phyloP scores from a whole-genome alignment of 1,140 invertebrate genomes.

The Ips nitidus region DNA sequence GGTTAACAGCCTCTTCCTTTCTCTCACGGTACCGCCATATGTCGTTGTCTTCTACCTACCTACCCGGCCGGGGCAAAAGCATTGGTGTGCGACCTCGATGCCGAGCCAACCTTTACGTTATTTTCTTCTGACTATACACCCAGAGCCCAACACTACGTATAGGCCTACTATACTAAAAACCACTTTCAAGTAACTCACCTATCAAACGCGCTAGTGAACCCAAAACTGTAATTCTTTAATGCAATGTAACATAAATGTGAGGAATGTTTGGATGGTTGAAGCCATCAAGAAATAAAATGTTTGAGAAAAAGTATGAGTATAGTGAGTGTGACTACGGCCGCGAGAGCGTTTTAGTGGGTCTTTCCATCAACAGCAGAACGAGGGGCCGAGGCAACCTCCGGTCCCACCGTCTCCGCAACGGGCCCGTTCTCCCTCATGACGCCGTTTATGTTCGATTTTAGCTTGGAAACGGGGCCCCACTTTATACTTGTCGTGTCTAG shows the following conservation, averaged over 20 bases:
- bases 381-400: slow-evolving; percentile 17
- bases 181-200: neutral
- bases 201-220: neutral
- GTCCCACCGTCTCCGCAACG: slow-evolving; percentile 4
- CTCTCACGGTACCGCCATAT: slow-evolving; percentile 33
- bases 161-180: slow-evolving; percentile 12
- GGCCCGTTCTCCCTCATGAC: slow-evolving; percentile 5
- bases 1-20: slow-evolving; percentile 23
- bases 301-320: too few species aligned
- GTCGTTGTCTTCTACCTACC: slow-evolving; percentile 25
- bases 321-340: neutral
- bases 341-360: neutral
- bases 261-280: neutral
- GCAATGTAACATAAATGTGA: neutral
- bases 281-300: too few species aligned
- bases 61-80: slow-evolving; percentile 2
- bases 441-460: slow-evolving; percentile 25
- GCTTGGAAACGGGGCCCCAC: neutral
- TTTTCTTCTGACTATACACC: neutral
- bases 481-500: slow-evolving; percentile 15
- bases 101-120: slow-evolving; percentile 4
- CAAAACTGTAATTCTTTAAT: neutral
- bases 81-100: slow-evolving; percentile 21
- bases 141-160: slow-evolving; percentile 6
- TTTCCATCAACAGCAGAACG: neutral